A percentile compares a stretch with the other conserved stretches of the same genome.
These are phyloP conservation scores for Delichon dasypus DNA, from an alignment of 2,797 vertebrate species.

Conservation along the genomic window DNA sequence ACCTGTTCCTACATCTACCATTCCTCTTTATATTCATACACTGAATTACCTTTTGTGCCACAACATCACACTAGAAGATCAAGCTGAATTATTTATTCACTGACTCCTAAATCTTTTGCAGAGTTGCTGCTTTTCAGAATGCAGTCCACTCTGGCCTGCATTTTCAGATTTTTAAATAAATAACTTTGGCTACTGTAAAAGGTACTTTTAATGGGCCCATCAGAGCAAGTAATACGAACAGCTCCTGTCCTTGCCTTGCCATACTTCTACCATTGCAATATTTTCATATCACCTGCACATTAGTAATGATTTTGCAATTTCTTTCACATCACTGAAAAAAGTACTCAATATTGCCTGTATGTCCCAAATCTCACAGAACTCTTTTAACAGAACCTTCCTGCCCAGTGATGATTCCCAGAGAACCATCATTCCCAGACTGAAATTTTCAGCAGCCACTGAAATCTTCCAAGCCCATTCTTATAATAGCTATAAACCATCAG, in stretches of 20 bases:
- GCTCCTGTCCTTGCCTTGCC: neutral
- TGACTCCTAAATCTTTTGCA: neutral
- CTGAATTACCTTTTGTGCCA: neutral
- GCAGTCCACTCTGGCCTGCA: neutral
- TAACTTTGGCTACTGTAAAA: neutral
- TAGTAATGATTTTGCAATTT: neutral
- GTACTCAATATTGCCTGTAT: neutral
- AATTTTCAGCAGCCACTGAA: neutral
- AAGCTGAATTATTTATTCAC: neutral
- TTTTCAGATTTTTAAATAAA: neutral
- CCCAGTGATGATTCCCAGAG: neutral
- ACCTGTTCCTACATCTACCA: neutral
- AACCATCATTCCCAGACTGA: neutral
- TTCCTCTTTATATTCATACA: neutral
- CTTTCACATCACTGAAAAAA: neutral
- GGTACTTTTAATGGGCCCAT: neutral
- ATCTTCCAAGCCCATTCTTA: neutral
- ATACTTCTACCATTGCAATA: neutral
- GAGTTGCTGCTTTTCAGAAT: neutral
- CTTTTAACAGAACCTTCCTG: neutral
- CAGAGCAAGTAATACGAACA: neutral
- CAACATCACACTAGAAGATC: neutral
- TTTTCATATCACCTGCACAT: neutral
- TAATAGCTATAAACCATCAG: neutral
- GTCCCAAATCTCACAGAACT: neutral